These are phyloP conservation scores for Allolobophora icterica DNA, from an alignment of 2,888 invertebrate genomes.

Conservation along the genomic window DNA sequence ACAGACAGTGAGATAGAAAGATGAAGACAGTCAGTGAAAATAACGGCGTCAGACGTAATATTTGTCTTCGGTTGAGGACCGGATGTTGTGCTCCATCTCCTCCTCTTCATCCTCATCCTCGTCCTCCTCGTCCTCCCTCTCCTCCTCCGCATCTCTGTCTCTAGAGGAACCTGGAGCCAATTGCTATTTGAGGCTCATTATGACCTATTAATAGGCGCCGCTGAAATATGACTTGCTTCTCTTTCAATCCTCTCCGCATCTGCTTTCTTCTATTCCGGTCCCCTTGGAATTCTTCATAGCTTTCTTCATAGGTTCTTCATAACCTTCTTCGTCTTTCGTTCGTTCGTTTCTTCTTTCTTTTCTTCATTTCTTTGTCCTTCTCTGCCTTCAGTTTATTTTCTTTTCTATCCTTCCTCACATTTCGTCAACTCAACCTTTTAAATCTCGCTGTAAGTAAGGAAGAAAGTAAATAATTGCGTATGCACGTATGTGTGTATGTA, in stretches of 20 bases:
- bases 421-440: neutral
- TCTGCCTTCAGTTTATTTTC: neutral
- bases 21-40: neutral
- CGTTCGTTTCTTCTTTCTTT: too few species aligned
- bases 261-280: neutral
- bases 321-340: too few species aligned
- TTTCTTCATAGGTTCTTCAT: too few species aligned
- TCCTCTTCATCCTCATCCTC: neutral
- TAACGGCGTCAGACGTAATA: slow-evolving; percentile 1
- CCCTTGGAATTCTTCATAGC: neutral
- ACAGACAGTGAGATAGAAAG: neutral
- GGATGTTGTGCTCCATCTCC: neutral
- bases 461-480: too few species aligned
- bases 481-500: too few species aligned
- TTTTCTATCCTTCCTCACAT: neutral
- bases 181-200: neutral
- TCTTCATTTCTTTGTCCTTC: too few species aligned
- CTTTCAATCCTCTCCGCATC: neutral
- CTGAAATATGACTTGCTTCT: neutral
- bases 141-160: neutral
- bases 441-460: neutral
- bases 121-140: neutral
- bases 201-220: neutral
- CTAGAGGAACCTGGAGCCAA: neutral
- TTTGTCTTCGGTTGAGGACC: neutral